Percentiles rank a stretch among this genome's conserved stretches.
Evolutionary conservation across 2,113 vertebrate genomes (phyloP).

Genomic region (Platycercus adscitus): DNA sequence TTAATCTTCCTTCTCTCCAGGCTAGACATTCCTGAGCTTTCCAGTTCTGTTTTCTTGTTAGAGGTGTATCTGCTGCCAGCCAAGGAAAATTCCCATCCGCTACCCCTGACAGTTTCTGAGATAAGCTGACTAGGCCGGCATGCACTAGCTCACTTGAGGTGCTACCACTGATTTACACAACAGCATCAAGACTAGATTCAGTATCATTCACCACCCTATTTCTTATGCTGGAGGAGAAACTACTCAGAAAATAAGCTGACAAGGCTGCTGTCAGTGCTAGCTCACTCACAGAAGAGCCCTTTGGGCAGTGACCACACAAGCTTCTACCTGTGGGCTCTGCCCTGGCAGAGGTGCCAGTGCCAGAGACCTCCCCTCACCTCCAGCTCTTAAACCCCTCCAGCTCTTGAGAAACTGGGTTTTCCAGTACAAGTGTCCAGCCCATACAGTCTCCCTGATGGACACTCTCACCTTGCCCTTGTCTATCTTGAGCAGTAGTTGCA

Average conservation of each 20-base stretch:
- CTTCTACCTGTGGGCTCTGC: not conserved
- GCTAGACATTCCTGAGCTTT: not conserved
- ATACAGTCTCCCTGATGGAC: not conserved
- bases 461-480: not conserved
- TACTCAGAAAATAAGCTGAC: not conserved
- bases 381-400: fast-evolving
- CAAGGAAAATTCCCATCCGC: constrained; percentile 1
- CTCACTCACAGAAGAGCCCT: not conserved
- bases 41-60: not conserved
- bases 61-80: not conserved
- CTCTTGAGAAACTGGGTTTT: not conserved
- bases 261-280: not conserved
- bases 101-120: not conserved
- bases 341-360: not conserved
- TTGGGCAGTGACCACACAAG: not conserved
- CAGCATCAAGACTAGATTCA: not conserved
- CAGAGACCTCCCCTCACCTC: not conserved
- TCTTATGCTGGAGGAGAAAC: not conserved
- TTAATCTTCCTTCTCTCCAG: constrained; percentile 15
- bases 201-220: not conserved
- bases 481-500: not conserved
- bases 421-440: not conserved
- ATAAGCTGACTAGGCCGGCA: not conserved
- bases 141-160: not conserved
- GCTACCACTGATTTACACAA: not conserved